phyloP scores from a whole-genome alignment of 2,113 vertebrate species.

The Quiscalus mexicanus region DNA sequence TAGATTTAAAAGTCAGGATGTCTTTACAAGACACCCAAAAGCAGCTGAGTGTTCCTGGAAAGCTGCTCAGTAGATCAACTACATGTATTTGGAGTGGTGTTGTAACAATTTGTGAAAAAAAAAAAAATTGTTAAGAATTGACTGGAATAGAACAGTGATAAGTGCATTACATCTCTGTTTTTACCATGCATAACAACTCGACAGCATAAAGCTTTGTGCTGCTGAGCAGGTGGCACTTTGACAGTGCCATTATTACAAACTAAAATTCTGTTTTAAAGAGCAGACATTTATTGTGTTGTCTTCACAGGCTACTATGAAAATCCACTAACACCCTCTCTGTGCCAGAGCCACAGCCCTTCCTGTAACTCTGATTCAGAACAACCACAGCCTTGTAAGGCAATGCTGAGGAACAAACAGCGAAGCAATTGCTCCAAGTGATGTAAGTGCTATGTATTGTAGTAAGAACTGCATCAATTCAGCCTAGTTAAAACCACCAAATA shows the following conservation, averaged over 20 bases:
- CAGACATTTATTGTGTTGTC: neutral
- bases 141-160: neutral
- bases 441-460: neutral
- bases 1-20: neutral
- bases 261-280: neutral
- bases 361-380: neutral
- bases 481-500: neutral
- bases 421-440: neutral
- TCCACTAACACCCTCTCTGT: neutral
- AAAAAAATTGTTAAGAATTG: neutral
- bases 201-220: neutral
- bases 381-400: neutral
- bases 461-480: neutral
- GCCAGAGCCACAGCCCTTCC: neutral
- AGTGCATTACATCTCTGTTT: neutral
- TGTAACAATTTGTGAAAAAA: neutral
- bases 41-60: neutral
- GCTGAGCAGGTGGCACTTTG: neutral
- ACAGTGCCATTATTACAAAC: neutral
- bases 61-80: neutral
- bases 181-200: neutral
- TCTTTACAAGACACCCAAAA: neutral
- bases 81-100: neutral
- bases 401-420: neutral
- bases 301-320: neutral